Percentiles rank a stretch among this genome's conserved stretches.
These are phyloP conservation scores for Fregata magnificens DNA, from an alignment of 2,113 vertebrate genomes.

Conservation along the genomic window DNA sequence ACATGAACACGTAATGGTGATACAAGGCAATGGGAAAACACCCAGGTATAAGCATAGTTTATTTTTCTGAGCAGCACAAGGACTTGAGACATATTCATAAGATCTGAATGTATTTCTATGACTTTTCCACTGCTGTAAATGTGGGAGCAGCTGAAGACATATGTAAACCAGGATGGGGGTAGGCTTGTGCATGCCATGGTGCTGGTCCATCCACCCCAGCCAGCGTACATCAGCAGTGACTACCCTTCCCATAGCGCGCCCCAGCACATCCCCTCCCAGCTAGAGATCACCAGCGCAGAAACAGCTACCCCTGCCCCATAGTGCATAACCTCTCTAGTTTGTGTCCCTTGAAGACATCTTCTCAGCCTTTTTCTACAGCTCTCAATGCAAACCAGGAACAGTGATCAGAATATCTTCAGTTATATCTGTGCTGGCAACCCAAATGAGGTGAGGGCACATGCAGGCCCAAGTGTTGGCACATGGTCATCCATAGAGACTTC, in stretches of 20 bases:
- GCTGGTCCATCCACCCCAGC: neutral
- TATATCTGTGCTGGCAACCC: neutral
- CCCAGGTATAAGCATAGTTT: neutral
- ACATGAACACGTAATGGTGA: neutral
- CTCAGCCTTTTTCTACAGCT: neutral
- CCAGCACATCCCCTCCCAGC: neutral
- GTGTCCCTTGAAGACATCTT: neutral
- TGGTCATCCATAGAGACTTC: neutral
- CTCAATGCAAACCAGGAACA: neutral
- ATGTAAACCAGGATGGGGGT: neutral
- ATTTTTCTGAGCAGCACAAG: neutral
- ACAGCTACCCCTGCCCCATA: neutral
- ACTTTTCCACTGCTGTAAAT: neutral
- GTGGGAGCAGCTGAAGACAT: neutral
- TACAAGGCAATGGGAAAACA: neutral
- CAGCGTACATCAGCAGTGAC: neutral
- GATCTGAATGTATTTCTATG: neutral
- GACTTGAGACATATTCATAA: neutral
- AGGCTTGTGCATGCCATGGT: neutral
- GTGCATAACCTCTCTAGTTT: neutral
- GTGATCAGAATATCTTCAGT: neutral
- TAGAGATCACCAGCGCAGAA: neutral
- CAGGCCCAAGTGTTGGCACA: too few species aligned
- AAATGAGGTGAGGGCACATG: neutral
- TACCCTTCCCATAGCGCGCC: neutral